phyloP scores from a whole-genome alignment of 2,888 invertebrate genomes.

The Cantharis lateralis region DNA sequence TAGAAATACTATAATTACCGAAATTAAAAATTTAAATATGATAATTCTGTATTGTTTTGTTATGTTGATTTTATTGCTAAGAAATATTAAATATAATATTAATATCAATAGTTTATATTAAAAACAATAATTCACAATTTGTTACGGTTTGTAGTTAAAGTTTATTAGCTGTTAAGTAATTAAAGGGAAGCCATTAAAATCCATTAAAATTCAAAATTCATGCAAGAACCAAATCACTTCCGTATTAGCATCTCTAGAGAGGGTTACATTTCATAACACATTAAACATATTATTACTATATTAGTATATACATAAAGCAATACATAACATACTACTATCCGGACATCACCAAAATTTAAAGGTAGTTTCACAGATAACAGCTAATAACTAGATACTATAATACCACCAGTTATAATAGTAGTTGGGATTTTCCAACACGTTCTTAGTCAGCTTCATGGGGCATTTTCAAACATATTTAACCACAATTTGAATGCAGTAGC shows the following conservation, averaged over 20 bases:
- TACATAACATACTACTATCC: not conserved
- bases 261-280: constrained; percentile 1
- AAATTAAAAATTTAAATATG: too few species aligned
- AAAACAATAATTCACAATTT: not conserved
- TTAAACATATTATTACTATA: constrained; percentile 1
- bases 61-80: too few species aligned
- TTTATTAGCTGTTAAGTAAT: not conserved
- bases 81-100: not conserved
- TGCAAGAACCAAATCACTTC: constrained; percentile 1
- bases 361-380: not conserved
- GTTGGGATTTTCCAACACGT: not conserved
- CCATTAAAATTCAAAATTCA: not conserved
- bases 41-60: too few species aligned
- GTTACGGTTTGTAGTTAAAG: not conserved
- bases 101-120: not conserved
- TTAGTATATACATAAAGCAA: not conserved
- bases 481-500: not conserved
- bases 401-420: not conserved
- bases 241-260: constrained; percentile 2
- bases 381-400: too few species aligned
- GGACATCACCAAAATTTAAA: not conserved
- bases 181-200: not conserved
- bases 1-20: too few species aligned
- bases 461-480: too few species aligned
- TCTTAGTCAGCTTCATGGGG: too few species aligned